Percentiles rank a stretch among this genome's conserved stretches.
Evolutionary conservation across 2,797 vertebrate genomes (phyloP).

Genomic region (Malurus splendens): DNA sequence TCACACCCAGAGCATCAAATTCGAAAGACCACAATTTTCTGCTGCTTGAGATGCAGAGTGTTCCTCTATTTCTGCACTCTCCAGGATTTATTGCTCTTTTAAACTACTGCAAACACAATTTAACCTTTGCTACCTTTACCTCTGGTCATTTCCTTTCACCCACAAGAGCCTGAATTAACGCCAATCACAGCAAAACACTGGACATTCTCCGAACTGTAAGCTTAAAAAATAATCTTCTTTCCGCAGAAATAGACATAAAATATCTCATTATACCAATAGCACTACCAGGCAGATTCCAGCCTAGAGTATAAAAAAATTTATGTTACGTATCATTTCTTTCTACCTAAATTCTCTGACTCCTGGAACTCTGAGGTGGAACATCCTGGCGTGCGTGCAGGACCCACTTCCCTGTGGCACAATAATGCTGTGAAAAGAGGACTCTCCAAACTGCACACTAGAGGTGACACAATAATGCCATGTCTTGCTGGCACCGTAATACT

Average conservation of each 20-base stretch:
- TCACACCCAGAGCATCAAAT: constrained; percentile 9
- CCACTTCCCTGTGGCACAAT: background rate
- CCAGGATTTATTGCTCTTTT: background rate
- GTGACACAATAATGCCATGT: accelerated
- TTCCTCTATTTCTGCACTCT: background rate
- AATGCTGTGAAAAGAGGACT: accelerated
- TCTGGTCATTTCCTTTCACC: background rate
- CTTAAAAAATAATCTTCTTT: constrained; percentile 25
- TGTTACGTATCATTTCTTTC: background rate
- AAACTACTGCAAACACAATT: constrained; percentile 17
- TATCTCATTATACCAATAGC: constrained; percentile 36
- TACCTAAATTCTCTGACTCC: background rate
- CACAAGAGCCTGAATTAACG: background rate
- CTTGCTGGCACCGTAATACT: background rate
- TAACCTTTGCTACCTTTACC: constrained; percentile 14
- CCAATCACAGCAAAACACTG: constrained; percentile 2
- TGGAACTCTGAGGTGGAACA: background rate
- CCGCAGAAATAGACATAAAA: constrained; percentile 12
- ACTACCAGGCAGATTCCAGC: constrained; percentile 20
- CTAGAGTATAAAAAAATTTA: background rate
- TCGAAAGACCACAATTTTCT: constrained; percentile 28
- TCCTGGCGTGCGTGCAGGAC: background rate
- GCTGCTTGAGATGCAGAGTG: constrained; percentile 28
- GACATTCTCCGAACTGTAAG: background rate
- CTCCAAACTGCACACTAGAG: accelerated